Conservation (phyloP, 2,113 vertebrate species). For the Pholis gunnellus region DNA sequence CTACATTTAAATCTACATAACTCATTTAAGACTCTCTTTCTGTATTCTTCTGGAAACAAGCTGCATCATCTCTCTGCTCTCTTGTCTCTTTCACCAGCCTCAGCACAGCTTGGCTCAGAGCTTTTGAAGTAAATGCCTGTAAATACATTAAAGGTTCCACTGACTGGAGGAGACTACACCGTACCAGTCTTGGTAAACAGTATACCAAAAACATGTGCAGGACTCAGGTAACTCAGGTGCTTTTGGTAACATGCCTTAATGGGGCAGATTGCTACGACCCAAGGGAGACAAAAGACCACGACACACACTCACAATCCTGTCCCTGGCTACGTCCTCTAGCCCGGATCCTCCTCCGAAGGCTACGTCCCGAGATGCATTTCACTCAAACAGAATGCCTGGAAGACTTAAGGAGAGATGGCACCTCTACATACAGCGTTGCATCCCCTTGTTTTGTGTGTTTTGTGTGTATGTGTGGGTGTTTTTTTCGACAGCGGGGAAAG, state of each 20-base stretch:
- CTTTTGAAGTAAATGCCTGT: conserved; percentile 57
- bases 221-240: conserved; percentile 54
- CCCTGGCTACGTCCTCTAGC: conserved; percentile 37
- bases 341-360: conserved; percentile 48
- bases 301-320: conserved; percentile 33
- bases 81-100: conserved; percentile 37
- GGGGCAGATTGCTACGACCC: conserved; percentile 60
- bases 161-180: conserved; percentile 51
- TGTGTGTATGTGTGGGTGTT: conserved; percentile 12
- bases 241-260: conserved; percentile 71
- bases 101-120: conserved; percentile 68
- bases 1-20: conserved; percentile 70
- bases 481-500: conserved; percentile 21
- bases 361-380: conserved; percentile 62
- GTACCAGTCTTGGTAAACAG: conserved; percentile 26
- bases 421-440: conserved; percentile 63
- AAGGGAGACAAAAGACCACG: conserved; percentile 51
- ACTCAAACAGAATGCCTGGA: conserved; percentile 73
- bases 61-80: conserved; percentile 51
- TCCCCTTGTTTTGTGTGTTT: conserved; percentile 48
- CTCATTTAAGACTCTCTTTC: conserved; percentile 41
- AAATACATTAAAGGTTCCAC: conserved; percentile 69
- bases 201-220: conserved; percentile 63
- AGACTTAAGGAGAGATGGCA: conserved; percentile 78
- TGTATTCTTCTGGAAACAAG: conserved; percentile 50